Conservation (phyloP, 2,797 vertebrate genomes). For the Siniperca obscura region DNA sequence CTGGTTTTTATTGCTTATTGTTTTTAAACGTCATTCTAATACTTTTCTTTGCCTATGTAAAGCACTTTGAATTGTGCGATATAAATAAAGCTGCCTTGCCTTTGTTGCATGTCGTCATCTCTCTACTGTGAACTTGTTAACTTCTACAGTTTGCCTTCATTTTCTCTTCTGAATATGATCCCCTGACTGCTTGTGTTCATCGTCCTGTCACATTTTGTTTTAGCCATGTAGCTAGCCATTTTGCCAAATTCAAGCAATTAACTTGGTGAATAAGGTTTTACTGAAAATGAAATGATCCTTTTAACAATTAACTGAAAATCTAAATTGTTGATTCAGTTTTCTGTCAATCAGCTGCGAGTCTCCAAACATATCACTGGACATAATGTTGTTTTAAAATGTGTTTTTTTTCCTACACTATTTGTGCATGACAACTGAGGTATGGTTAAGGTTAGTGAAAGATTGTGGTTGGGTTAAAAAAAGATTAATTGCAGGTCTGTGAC, state of each 20-base stretch:
- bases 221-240: not conserved
- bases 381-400: not conserved
- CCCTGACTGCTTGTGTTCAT: not conserved
- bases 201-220: not conserved
- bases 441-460: not conserved
- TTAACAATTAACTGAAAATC: not conserved
- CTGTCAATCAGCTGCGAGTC: not conserved
- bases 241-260: not conserved
- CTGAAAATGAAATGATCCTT: not conserved
- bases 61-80: no score
- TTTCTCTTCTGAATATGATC: not conserved
- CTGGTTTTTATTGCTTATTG: no score
- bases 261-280: no score
- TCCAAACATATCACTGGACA: not conserved
- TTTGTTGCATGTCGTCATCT: not conserved
- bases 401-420: not conserved
- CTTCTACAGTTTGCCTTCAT: not conserved
- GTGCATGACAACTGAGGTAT: not conserved
- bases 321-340: not conserved
- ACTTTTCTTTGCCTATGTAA: no score
- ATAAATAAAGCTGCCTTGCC: not conserved
- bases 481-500: not conserved
- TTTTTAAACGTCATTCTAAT: not conserved
- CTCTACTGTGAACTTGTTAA: not conserved
- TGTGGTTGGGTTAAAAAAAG: not conserved